These are phyloP conservation scores for Pterocles burchelli DNA, from an alignment of 2,113 vertebrate genomes.

Conservation along the genomic window DNA sequence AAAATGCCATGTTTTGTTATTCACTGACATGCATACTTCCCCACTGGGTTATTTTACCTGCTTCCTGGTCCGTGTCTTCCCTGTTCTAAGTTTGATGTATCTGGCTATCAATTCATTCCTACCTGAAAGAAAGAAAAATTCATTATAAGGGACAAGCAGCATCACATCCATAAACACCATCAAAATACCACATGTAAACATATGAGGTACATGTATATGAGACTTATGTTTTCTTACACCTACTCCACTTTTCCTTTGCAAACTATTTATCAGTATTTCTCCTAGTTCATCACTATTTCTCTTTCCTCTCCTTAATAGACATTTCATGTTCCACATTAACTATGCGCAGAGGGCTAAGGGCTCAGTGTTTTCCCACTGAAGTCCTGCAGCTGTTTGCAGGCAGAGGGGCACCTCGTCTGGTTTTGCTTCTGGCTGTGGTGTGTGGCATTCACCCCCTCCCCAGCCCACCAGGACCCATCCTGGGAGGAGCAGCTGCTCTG, in stretches of 20 bases:
- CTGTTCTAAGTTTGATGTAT: slow-evolving; percentile 99
- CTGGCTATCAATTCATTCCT: slow-evolving; percentile 99
- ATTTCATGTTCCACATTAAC: accelerated
- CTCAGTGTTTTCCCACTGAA: background rate
- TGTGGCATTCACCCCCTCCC: background rate
- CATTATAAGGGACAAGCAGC: slow-evolving; percentile 52
- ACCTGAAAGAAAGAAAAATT: slow-evolving; percentile 85
- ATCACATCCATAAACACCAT: background rate
- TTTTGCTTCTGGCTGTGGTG: background rate
- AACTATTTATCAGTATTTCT: background rate
- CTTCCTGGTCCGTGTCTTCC: slow-evolving; percentile 98
- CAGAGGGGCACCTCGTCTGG: background rate
- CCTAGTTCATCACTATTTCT: background rate
- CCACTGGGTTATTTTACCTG: slow-evolving; percentile 86
- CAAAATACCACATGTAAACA: background rate
- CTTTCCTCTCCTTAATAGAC: background rate
- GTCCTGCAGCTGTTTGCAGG: background rate
- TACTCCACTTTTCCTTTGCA: background rate
- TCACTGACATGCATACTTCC: slow-evolving; percentile 71
- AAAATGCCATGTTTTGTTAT: slow-evolving; percentile 67
- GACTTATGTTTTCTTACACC: background rate
- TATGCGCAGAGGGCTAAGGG: accelerated
- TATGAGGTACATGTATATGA: accelerated
- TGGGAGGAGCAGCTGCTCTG: background rate
- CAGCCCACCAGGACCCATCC: background rate